Evolutionary conservation across 2,888 invertebrate species (phyloP).

Genomic region (Leucoma salicis): DNA sequence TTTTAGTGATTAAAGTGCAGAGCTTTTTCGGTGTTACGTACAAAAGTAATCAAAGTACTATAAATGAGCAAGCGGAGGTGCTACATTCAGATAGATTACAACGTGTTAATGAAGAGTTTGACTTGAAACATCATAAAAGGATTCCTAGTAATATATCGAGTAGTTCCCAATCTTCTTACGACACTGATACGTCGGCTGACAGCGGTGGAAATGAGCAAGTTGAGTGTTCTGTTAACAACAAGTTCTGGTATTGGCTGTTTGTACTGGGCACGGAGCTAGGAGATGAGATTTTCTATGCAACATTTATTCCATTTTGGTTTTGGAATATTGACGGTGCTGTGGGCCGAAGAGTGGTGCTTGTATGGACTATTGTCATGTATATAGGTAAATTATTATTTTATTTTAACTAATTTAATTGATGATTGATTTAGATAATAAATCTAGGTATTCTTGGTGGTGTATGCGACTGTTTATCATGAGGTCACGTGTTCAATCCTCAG

Average conservation of each 20-base stretch:
- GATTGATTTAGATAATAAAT: too few species aligned
- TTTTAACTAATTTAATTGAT: not conserved
- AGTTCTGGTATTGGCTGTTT: conserved; percentile 93
- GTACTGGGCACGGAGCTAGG: conserved; percentile 92
- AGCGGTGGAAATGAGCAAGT: conserved; percentile 56
- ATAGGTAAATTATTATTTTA: conserved; percentile 83
- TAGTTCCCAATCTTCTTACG: conserved; percentile 64
- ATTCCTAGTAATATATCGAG: conserved; percentile 66
- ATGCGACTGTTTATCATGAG: too few species aligned
- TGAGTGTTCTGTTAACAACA: conserved; percentile 84
- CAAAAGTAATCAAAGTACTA: conserved; percentile 45
- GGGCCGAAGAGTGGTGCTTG: conserved; percentile 89
- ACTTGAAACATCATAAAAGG: conserved; percentile 60
- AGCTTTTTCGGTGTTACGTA: conserved; percentile 88
- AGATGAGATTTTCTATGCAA: conserved; percentile 94
- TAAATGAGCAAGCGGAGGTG: conserved; percentile 50
- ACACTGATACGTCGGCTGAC: conserved; percentile 64
- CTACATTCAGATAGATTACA: conserved; percentile 53
- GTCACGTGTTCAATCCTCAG: too few species aligned
- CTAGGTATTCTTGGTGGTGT: too few species aligned
- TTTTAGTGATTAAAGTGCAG: conserved; percentile 90
- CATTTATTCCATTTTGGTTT: conserved; percentile 96
- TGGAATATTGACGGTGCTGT: conserved; percentile 96
- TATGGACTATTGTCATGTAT: conserved; percentile 93
- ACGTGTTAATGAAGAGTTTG: conserved; percentile 44